Percentiles rank a stretch among this genome's conserved stretches.
Evolutionary conservation across 2,888 invertebrate species (phyloP).

Genomic region (Exephanes ischioxanthus): DNA sequence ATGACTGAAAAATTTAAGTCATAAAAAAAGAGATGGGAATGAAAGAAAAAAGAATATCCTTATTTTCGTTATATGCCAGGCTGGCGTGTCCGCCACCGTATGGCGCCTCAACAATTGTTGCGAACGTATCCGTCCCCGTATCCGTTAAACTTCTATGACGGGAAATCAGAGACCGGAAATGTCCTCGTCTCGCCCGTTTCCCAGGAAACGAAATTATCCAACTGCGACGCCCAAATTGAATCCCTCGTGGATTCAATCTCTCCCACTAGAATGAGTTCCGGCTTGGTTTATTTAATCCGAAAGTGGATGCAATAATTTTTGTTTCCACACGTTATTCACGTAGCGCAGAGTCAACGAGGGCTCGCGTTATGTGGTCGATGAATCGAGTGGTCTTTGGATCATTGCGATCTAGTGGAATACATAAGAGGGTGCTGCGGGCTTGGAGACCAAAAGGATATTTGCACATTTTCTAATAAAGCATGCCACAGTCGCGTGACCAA

Average conservation of each 20-base stretch:
- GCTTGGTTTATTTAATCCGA: constrained; percentile 22
- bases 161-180: constrained; percentile 62
- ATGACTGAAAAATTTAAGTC: neutral
- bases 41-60: neutral
- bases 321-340: constrained; percentile 51
- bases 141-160: constrained; percentile 71
- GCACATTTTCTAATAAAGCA: constrained; percentile 84
- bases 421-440: constrained; percentile 39
- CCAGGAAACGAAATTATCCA: constrained; percentile 79
- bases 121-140: constrained; percentile 67
- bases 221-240: constrained; percentile 70
- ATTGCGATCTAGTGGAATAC: constrained; percentile 48
- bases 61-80: neutral
- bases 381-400: constrained; percentile 62
- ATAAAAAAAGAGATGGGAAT: neutral
- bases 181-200: constrained; percentile 66
- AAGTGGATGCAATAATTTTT: constrained; percentile 35
- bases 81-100: constrained; percentile 76
- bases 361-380: constrained; percentile 40
- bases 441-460: constrained; percentile 72
- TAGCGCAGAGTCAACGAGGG: constrained; percentile 61
- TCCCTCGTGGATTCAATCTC: constrained; percentile 64
- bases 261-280: constrained; percentile 1
- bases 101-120: constrained; percentile 73
- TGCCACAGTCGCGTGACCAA: constrained; percentile 79